Conservation (phyloP, 2,888 invertebrate species). For the Choreutis nemorana region DNA sequence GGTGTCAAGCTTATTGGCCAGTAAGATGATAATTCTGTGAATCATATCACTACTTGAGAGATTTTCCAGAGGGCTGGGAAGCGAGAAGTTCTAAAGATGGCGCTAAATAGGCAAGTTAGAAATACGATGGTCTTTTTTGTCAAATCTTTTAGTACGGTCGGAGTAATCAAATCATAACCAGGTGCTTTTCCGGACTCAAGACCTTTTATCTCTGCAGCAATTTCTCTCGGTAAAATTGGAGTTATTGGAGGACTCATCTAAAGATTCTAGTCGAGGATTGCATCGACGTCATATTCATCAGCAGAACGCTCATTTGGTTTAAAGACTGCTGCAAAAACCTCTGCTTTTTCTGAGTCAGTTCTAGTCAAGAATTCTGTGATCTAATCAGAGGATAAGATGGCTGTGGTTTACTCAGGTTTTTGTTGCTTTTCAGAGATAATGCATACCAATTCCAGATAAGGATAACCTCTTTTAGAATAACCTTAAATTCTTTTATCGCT, state of each 20-base stretch:
- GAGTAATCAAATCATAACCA: slow-evolving; percentile 6
- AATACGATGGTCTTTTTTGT: slow-evolving; percentile 2
- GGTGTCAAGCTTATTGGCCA: slow-evolving; percentile 3
- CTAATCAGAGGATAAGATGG: no score
- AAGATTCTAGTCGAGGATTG: background rate
- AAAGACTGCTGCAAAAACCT: no score
- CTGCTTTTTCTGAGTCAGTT: no score
- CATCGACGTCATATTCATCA: background rate
- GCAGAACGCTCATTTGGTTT: no score
- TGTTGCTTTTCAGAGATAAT: no score
- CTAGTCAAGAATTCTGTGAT: no score
- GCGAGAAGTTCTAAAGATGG: slow-evolving; percentile 1
- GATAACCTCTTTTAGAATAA: no score
- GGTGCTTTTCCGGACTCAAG: no score
- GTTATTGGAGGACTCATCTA: background rate
- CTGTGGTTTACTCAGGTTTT: no score
- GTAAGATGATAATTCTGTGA: slow-evolving; percentile 4
- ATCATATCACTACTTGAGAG: slow-evolving; percentile 8
- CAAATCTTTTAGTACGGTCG: slow-evolving; percentile 4
- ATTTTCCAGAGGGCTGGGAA: slow-evolving; percentile 11
- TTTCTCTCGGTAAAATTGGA: background rate
- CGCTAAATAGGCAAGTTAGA: no score
- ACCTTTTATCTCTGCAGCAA: background rate
- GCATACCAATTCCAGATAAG: no score
- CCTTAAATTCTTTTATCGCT: no score